Evolutionary conservation across 2,888 invertebrate genomes (phyloP), one percentile per base, ranked within the genome.

Genomic region (Gnatocerus cornutus): DNA sequence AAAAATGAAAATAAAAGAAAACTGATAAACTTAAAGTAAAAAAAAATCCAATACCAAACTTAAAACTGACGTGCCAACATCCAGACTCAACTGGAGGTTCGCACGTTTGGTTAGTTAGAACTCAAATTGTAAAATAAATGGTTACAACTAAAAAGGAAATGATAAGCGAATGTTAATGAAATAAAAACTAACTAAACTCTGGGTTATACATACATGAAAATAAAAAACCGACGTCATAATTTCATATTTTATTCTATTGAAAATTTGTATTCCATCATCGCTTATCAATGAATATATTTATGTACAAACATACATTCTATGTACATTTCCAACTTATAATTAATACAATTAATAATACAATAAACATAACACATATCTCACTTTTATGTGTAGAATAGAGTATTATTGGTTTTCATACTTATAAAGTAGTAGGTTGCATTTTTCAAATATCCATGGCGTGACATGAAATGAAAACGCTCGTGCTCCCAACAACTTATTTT

Each of bases 221-320:
- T 72, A 72, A 68, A 76, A 76, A 76, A 73, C 71, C 56, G 48
- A 12, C 45, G 62, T 52, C 69, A 71, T 74, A 74, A 73, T 79
- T 80, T 79, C 68, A 78, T 76, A 71, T 80, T 84, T 84, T 84
- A 85, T 84, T 84, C 84, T 84, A 84, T 84, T 83, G 83, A 84
- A 85, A 85, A 85, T 83, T 80, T 84, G 81, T 81, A 81, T 82
- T 81, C 81, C 82, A 83, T 82, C 82, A 83, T 82, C 78, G 79
- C 79, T 81, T 82, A 82, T 83, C 81, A 84, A 83, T 84, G 82
- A 83, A 83, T 84, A 83, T 83, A 82, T 83, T 82, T 86, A 86
- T 86, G 83, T 86, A 86, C 85, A 86, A 86, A 86, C 86, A 86
- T 86, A 86, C 85, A 86, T 82, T 75, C 76, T 85, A 85, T 85